Conservation (phyloP, 1,140 invertebrate species). For the Lepidostoma basale region DNA sequence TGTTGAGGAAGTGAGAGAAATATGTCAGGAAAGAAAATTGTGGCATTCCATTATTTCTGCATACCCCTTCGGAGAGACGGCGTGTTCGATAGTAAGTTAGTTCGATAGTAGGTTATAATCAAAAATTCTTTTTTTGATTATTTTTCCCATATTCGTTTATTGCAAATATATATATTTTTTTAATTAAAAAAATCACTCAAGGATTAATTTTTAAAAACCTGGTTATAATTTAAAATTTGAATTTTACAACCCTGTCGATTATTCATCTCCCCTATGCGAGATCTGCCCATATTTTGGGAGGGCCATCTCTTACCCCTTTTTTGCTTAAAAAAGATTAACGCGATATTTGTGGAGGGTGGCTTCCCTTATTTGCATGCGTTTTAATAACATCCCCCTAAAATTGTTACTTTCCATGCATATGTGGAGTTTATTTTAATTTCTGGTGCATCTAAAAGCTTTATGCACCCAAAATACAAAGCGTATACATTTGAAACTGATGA, state of each 20-base stretch:
- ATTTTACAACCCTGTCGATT: not conserved
- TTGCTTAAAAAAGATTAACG: slow-evolving; percentile 21
- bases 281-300: slow-evolving; percentile 14
- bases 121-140: not conserved
- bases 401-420: too few species aligned
- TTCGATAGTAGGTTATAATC: not conserved
- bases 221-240: not conserved
- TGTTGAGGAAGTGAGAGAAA: too few species aligned
- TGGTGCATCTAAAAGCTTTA: too few species aligned
- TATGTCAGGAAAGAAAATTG: too few species aligned
- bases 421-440: too few species aligned
- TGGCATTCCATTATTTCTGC: too few species aligned
- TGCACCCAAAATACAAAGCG: too few species aligned
- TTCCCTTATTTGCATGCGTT: slow-evolving; percentile 17
- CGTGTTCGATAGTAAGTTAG: not conserved
- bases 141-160: not conserved
- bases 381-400: slow-evolving; percentile 3
- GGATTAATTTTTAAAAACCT: not conserved
- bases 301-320: slow-evolving; percentile 12
- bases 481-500: too few species aligned
- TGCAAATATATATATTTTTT: not conserved
- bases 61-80: too few species aligned
- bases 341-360: not conserved
- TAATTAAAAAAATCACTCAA: not conserved
- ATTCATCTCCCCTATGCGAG: not conserved